phyloP scores from a whole-genome alignment of 2,888 invertebrate genomes.

The Oscheius myriophilus region DNA sequence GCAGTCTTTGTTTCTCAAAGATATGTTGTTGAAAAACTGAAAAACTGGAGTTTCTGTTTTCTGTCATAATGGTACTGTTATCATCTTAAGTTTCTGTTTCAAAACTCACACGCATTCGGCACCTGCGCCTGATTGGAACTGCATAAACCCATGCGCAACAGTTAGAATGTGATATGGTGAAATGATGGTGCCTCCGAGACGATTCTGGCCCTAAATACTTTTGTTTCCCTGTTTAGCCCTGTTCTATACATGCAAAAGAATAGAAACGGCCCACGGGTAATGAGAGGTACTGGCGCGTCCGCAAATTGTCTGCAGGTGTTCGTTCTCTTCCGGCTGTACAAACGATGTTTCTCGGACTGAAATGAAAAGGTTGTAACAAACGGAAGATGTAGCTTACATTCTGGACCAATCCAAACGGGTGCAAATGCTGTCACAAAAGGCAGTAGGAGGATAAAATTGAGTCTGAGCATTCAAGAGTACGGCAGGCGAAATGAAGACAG shows the following conservation, averaged over 20 bases:
- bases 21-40: too few species aligned
- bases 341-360: conserved; percentile 16
- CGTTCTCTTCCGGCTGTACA: conserved; percentile 20
- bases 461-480: neutral
- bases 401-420: conserved; percentile 23
- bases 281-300: conserved; percentile 21
- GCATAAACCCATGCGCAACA: conserved; percentile 67
- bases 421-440: conserved; percentile 10
- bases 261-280: conserved; percentile 65
- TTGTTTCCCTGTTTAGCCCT: conserved; percentile 18
- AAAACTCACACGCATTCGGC: conserved; percentile 18
- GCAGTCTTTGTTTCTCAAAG: too few species aligned
- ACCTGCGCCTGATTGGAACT: conserved; percentile 30
- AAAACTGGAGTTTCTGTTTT: too few species aligned
- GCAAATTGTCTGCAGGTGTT: conserved; percentile 16
- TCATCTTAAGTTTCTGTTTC: too few species aligned
- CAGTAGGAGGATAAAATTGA: conserved; percentile 8
- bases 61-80: too few species aligned
- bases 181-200: conserved; percentile 63
- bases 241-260: conserved; percentile 9
- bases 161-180: conserved; percentile 68
- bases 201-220: conserved; percentile 50
- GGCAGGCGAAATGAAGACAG: conserved; percentile 13
- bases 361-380: neutral
- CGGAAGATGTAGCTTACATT: conserved; percentile 6